Conservation (phyloP, 2,797 vertebrate genomes). For the Cirrhinus mrigala region DNA sequence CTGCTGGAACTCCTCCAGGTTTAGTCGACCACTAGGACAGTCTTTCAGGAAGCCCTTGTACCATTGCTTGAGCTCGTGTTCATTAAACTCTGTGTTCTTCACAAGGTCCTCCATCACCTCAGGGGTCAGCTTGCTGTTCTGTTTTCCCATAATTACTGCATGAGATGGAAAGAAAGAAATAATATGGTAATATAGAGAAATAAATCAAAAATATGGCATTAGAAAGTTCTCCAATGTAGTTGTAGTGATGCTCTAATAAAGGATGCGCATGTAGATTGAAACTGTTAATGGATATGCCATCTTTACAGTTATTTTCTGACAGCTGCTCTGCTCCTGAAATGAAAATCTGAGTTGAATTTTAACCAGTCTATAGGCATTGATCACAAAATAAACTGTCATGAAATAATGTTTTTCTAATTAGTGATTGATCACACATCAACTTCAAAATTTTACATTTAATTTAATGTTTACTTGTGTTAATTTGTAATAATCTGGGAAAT, state of each 20-base stretch:
- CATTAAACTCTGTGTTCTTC: conserved; percentile 99
- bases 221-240: background rate
- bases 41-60: conserved; percentile 99
- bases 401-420: background rate
- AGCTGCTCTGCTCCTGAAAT: too few relatives aligned
- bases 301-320: background rate
- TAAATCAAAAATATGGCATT: background rate
- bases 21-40: conserved; percentile 95
- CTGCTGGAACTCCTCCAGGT: conserved; percentile 98
- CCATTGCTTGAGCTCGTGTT: conserved; percentile 99
- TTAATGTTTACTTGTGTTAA: background rate
- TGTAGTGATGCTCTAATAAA: background rate
- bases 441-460: background rate
- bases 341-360: background rate
- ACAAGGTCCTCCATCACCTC: conserved; percentile 99
- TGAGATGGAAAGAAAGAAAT: conserved; percentile 50
- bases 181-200: background rate
- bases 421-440: too few relatives aligned
- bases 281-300: background rate
- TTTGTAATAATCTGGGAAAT: background rate
- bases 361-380: background rate
- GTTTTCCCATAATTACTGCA: conserved; percentile 96
- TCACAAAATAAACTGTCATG: background rate
- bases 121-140: conserved; percentile 99
- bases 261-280: background rate